Evolutionary conservation across 2,888 invertebrate genomes (phyloP).

Genomic region (Nephrotoma appendiculata): DNA sequence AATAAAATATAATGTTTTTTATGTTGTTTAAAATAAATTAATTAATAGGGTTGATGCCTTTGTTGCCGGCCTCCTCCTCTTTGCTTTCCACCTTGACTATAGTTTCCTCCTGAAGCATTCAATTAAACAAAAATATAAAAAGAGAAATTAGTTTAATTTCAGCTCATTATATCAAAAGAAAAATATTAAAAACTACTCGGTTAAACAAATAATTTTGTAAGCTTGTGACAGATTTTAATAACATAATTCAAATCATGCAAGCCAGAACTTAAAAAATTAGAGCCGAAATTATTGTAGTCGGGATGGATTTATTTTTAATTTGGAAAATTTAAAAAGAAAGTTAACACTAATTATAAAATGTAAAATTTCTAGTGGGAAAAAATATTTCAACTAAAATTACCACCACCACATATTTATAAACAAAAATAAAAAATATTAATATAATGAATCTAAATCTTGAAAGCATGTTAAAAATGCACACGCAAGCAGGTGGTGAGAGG

Average conservation of each 20-base stretch:
- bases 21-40: neutral
- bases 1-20: constrained; percentile 4
- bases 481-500: constrained; percentile 13
- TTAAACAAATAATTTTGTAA: neutral
- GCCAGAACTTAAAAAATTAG: neutral
- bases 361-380: constrained; percentile 6
- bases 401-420: constrained; percentile 7
- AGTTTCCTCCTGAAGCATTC: constrained; percentile 37
- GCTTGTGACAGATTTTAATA: neutral
- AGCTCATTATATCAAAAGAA: neutral
- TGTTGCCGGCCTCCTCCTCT: constrained; percentile 68
- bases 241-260: neutral
- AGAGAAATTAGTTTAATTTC: neutral
- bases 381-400: constrained; percentile 3
- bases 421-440: constrained; percentile 5
- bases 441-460: neutral
- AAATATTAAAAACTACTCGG: neutral
- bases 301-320: neutral
- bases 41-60: constrained; percentile 77
- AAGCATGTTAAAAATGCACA: constrained; percentile 6
- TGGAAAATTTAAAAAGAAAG: constrained; percentile 1
- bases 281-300: neutral
- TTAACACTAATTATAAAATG: constrained; percentile 5
- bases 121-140: neutral
- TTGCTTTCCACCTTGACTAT: constrained; percentile 67